Percentiles rank a stretch among this genome's conserved stretches.
Conservation (phyloP, 2,113 vertebrate species). For the Petromus typicus region DNA sequence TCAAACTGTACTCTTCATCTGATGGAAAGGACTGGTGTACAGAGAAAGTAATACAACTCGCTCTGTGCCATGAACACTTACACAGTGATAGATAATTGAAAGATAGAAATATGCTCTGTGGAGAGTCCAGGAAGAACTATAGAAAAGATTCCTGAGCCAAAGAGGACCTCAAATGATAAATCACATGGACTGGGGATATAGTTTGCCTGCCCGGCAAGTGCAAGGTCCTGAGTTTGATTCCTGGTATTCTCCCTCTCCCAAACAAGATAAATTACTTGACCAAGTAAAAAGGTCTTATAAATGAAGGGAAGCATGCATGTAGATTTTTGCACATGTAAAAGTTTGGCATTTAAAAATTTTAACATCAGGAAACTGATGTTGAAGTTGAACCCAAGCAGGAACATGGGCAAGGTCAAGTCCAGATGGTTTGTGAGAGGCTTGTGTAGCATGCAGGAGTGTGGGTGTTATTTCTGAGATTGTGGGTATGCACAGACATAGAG, state of each 20-base stretch:
- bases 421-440: not conserved
- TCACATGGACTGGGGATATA: too few relatives aligned
- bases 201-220: too few relatives aligned
- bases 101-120: not conserved
- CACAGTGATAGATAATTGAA: not conserved
- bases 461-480: not conserved
- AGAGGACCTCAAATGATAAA: not conserved
- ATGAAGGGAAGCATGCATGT: not conserved
- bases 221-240: too few relatives aligned
- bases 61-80: not conserved
- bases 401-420: not conserved
- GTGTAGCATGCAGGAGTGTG: not conserved
- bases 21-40: not conserved
- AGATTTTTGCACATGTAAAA: not conserved
- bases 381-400: not conserved
- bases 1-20: not conserved
- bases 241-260: too few relatives aligned
- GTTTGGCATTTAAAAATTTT: not conserved
- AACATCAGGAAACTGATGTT: not conserved
- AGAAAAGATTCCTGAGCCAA: not conserved
- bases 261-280: not conserved
- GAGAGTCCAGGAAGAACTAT: not conserved
- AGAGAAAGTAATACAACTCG: not conserved
- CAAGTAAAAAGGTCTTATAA: not conserved
- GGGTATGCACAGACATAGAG: not conserved